A percentile compares a stretch with the other conserved stretches of the same genome.
Evolutionary conservation across 37 sponge, comb jelly and placozoan species (phyloP).

Genomic region (Chondrilla cf. caribensis): DNA sequence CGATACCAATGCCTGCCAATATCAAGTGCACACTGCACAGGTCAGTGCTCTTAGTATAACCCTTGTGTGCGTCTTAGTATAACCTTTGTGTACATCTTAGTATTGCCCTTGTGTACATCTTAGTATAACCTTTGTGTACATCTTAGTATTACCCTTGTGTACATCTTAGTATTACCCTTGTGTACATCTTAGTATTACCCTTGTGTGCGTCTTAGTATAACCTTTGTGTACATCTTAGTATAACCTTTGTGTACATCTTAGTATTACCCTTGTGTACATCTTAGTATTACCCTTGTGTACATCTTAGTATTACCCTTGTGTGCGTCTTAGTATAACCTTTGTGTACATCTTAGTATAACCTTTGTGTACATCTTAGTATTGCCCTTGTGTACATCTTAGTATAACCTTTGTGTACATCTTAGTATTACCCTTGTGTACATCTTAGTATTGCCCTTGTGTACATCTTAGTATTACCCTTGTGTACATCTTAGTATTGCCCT

Average conservation of each 20-base stretch:
- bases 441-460: no score
- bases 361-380: no score
- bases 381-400: not conserved
- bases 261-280: no score
- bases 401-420: no score
- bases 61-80: not conserved
- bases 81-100: no score
- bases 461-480: not conserved
- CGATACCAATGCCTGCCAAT: constrained; percentile 58
- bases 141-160: not conserved
- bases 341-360: not conserved
- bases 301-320: no score
- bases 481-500: no score
- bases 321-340: not conserved
- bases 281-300: not conserved
- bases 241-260: not conserved
- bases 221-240: no score
- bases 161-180: no score
- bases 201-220: not conserved
- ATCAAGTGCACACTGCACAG: constrained; percentile 56
- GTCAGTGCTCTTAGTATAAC: not conserved
- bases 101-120: not conserved
- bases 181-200: not conserved
- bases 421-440: not conserved
- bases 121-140: no score